Percentiles rank a stretch among this genome's conserved stretches.
These are phyloP conservation scores for Ornithorhynchus anatinus DNA, from an alignment of 2,113 vertebrate species.

Conservation along the genomic window DNA sequence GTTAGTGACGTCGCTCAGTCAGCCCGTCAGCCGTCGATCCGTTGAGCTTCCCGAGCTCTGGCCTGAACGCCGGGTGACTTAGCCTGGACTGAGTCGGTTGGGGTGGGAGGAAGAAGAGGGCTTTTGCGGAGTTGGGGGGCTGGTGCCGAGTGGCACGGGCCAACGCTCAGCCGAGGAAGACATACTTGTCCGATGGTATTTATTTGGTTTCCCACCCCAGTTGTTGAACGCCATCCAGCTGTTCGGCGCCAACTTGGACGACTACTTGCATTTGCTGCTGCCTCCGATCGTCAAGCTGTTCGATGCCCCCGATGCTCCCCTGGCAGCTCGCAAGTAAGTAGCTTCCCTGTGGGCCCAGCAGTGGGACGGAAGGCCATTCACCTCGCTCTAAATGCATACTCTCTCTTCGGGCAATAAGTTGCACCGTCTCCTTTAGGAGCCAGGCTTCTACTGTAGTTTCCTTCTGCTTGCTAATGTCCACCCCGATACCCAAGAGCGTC, in stretches of 20 bases:
- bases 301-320: constrained; percentile 89
- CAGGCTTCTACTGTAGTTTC: too few relatives aligned
- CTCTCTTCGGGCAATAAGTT: too few relatives aligned
- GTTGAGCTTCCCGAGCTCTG: not conserved
- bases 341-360: not conserved
- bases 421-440: too few relatives aligned
- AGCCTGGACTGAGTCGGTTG: not conserved
- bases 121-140: not conserved
- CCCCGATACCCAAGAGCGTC: too few relatives aligned
- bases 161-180: not conserved
- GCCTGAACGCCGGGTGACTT: fast-evolving
- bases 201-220: constrained; percentile 64
- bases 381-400: not conserved
- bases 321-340: constrained; percentile 90
- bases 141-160: not conserved
- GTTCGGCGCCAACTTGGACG: constrained; percentile 96
- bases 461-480: too few relatives aligned
- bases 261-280: constrained; percentile 94
- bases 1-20: constrained; percentile 59
- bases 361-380: too few relatives aligned
- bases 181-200: fast-evolving
- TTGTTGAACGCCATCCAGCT: constrained; percentile 94
- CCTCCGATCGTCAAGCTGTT: constrained; percentile 97
- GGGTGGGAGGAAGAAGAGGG: not conserved
- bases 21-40: not conserved